Evolutionary conservation across 2,113 vertebrate species (phyloP), one percentile per base, ranked within the genome.

Genomic region (Phrynocephalus versicolor): DNA sequence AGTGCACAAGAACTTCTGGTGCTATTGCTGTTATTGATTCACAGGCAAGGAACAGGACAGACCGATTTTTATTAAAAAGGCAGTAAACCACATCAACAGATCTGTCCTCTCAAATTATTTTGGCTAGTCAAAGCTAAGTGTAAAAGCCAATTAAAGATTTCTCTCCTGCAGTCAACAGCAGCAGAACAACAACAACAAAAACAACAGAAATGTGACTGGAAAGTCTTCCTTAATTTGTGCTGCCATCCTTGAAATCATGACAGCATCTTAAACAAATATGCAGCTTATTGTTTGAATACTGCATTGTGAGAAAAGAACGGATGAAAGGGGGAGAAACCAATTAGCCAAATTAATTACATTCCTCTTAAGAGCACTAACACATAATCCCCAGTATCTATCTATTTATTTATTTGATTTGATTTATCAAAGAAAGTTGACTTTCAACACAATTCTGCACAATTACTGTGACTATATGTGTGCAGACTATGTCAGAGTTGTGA

Each of bases 241-340:
- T 69, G 51, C 55, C 64, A 21, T 77, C 2, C 23, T 77, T 78
- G 21, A 88, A 89, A 75, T 0, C 1, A 12, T 33, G 60, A 83
- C 45, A 35, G 25, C 69, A 82, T 82, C 77, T 64, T 84, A 77
- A 85, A 37, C n/a, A 85, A 72, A 35, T 14, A 41, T 64, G 3
- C 9, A 60, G 15, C 0, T 21, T 33, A 35, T 5, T 64, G 8
- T 5, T 83, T 10, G 57, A 6, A 81, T 35, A 81, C 85, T n/a
- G 37, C n/a, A 55, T 4, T 23, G 1, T 33, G 60, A 60, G 41
- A 81, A 55, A 82, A 10, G 2, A 81, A 84, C 30, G 39, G 6
- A 70, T n/a, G 65, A 35, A 83, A 83, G 30, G 57, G 65, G 84
- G 58, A 6, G 1, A 0, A 71, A 30, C 0, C 21, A 33, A 10